Conservation (phyloP, 2,888 invertebrate species). For the Leucophenga maculata region DNA sequence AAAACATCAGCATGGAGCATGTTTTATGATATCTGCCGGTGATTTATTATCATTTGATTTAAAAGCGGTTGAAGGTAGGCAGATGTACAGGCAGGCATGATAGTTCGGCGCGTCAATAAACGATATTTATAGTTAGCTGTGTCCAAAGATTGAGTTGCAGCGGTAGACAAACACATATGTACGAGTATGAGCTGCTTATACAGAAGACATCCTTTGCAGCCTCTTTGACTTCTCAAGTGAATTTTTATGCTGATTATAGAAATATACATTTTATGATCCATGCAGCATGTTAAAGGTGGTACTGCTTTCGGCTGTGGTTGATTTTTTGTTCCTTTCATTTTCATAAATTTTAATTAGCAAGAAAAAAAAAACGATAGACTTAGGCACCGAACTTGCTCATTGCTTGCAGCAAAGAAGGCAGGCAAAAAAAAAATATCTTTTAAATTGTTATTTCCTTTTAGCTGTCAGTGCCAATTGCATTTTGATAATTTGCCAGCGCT, state of each 20-base stretch:
- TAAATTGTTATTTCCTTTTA: no score
- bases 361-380: background rate
- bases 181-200: no score
- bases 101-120: background rate
- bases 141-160: conserved; percentile 15
- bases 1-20: conserved; percentile 57
- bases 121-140: conserved; percentile 19
- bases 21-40: conserved; percentile 70
- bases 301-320: conserved; percentile 4
- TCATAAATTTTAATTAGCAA: background rate
- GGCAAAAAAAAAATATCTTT: no score
- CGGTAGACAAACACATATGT: background rate
- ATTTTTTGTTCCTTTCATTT: no score
- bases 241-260: conserved; percentile 59
- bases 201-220: no score
- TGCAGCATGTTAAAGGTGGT: conserved; percentile 50
- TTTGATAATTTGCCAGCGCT: no score
- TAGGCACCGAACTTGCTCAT: background rate
- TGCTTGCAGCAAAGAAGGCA: no score
- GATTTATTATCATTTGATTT: conserved; percentile 71
- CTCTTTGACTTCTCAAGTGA: background rate
- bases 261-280: conserved; percentile 58
- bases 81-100: conserved; percentile 58
- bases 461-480: no score
- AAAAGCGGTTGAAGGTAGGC: conserved; percentile 50